Evolutionary conservation across 1,140 invertebrate species (phyloP), one percentile per base, ranked within the genome.

Genomic region (Heliconius nattereri): DNA sequence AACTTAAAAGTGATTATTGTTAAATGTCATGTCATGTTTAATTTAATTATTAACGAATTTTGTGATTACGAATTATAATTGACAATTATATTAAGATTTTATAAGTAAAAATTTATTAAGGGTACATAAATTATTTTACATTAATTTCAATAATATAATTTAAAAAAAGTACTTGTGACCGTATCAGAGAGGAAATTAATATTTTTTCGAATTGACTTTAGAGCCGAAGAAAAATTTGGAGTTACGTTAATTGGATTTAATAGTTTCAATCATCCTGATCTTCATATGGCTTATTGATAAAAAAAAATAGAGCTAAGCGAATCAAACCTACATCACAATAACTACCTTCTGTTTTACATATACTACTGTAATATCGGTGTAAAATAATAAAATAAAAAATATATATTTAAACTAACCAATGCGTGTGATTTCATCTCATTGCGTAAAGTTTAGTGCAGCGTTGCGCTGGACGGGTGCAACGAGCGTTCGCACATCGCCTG

Each of bases 401-500:
- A 29, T 0, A 6, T 66, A 66, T 66, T 66, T 66, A 66, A 66
- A 66, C 23, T 29, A 66, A 66, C 11, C 23, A 76, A 40, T 76
- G 75, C 75, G 26, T 71, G 29, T 35, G n/a, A 70, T 26, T 49
- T 66, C 35, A 49, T 71, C 37, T 20, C 37, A 45, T 76, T 57
- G 75, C 37, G 77, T 66, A 66, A 78, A 79, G 81, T 80, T 75
- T 78, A 60, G 75, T 57, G 76, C 71, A 79, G 66, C 78, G 82
- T 73, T 81, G 82, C 75, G 23, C 11, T 40, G 35, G 85, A 85
- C 83, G 79, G 35, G 83, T 73, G 81, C 74, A 78, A 85, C 78
- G 80, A 78, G 80, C 83, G 83, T 85, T 76, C 49, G 71, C 79
- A 79, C 75, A 86, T 88, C 52, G 84, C 26, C 72, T 78, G 72